Conservation (phyloP, 2,888 invertebrate species). For the Microctonus aethiopoides region DNA sequence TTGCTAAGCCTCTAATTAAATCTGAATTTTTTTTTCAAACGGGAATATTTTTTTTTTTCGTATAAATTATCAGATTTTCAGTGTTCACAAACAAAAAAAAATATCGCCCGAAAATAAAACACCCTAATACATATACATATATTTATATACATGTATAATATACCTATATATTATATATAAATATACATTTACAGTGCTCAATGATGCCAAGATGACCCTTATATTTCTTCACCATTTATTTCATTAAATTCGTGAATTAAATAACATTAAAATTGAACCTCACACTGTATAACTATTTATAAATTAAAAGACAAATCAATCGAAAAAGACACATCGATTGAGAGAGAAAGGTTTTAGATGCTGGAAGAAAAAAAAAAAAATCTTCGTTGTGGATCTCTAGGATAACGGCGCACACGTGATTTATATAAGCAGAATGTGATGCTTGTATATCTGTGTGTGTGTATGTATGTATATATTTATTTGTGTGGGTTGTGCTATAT, state of each 20-base stretch:
- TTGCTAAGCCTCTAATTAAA: too few species aligned
- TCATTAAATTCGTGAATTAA: slow-evolving; percentile 2
- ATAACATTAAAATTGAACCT: not conserved
- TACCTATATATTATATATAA: too few species aligned
- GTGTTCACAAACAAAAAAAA: too few species aligned
- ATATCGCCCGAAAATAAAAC: too few species aligned
- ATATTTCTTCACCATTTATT: not conserved
- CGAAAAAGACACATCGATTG: not conserved
- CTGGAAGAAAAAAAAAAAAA: not conserved
- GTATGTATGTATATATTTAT: not conserved
- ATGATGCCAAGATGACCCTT: slow-evolving; percentile 13
- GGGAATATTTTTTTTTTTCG: too few species aligned
- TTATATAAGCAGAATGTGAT: not conserved
- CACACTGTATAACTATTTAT: not conserved
- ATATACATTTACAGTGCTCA: too few species aligned
- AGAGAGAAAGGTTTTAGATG: not conserved
- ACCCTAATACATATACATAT: too few species aligned
- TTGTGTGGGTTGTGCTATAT: not conserved
- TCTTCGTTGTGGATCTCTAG: not conserved
- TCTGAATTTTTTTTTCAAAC: too few species aligned
- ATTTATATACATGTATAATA: not conserved
- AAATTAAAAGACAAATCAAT: not conserved
- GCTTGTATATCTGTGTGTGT: not conserved
- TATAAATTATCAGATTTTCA: too few species aligned
- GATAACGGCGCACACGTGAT: not conserved